These are phyloP conservation scores for Dipodomys spectabilis DNA, from an alignment of 2,113 vertebrate species.

Conservation along the genomic window DNA sequence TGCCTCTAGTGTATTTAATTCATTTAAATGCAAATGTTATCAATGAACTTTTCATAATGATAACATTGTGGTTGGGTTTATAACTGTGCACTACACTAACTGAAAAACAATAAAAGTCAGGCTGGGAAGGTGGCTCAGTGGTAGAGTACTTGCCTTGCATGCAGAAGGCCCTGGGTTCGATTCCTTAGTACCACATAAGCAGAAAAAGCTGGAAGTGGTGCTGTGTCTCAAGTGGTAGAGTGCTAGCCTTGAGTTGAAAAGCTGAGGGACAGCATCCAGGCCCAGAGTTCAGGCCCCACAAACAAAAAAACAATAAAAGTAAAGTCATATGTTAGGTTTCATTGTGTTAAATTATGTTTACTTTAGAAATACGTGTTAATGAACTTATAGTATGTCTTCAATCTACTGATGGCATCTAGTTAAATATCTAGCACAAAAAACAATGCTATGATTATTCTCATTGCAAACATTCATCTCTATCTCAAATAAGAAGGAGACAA, in stretches of 20 bases:
- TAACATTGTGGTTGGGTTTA: not conserved
- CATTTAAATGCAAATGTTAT: constrained; percentile 33
- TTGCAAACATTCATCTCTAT: not conserved
- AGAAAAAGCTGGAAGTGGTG: no score
- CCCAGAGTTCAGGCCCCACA: no score
- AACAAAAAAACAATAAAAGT: not conserved
- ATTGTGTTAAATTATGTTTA: not conserved
- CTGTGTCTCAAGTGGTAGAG: no score
- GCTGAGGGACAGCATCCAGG: no score
- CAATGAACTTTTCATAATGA: not conserved
- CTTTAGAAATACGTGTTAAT: not conserved
- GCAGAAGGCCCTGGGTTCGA: no score
- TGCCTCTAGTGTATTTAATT: not conserved
- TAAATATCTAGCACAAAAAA: not conserved
- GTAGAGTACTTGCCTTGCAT: no score
- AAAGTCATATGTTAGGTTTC: constrained; percentile 16
- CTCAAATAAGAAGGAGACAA: not conserved
- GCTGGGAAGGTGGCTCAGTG: no score
- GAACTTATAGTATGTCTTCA: not conserved
- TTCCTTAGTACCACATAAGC: no score
- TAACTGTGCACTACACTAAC: not conserved
- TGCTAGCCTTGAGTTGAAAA: no score
- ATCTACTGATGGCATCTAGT: not conserved
- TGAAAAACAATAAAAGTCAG: not conserved
- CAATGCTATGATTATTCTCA: not conserved